Base-by-base conservation (phyloP, 2,888 invertebrate genomes). In the Alentia gelatinosa region DNA sequence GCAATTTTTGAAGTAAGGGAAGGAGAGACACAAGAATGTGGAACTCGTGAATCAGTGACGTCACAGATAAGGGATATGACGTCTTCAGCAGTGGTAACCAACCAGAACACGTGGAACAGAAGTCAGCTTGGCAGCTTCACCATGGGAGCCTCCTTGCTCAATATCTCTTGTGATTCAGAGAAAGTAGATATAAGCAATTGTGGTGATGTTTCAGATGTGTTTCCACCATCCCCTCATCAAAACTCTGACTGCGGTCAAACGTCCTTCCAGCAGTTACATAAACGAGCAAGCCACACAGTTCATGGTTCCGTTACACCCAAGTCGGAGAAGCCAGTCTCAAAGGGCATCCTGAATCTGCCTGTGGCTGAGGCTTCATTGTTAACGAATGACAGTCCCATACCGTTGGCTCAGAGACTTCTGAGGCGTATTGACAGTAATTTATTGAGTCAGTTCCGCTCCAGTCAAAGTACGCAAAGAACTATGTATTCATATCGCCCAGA, bases 121-220 rank as follows among this genome's bases (percentile, higher is more conserved):
- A 89, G 35, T 19, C 89, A 89, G 37, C 12, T 56, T 37, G 89
- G 89, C 7, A 4, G 63, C 37, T 89, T 89, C 63, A 35, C 35
- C 19, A 33, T 89, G n/a, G 89, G 50, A 3, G 56, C 33, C 37
- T 33, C 89, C 19, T 26, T 89, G n/a, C 30, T 89, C 33, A 33
- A 63, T n/a, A 63, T 63, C 12, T 33, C 63, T 15, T 30, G 4
- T 89, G 63, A 56, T 35, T 63, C 79, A 4, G 35, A 37, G 19
- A 56, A 56, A 56, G 23, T 12, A 56, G 56, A 56, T n/a, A 56
- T n/a, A n/a, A n/a, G n/a, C n/a, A n/a, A n/a, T 56, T n/a, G 56
- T 56, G n/a, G 56, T n/a, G 9, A 47, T 47, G 47, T 47, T 47
- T 7, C 47, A 7, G 47, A 47, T 47, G 19, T 19, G 19, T 56